Percentiles rank a stretch among this genome's conserved stretches.
These are phyloP conservation scores for Himalopsyche kuldschensis DNA, from an alignment of 2,888 invertebrate genomes.

Conservation along the genomic window DNA sequence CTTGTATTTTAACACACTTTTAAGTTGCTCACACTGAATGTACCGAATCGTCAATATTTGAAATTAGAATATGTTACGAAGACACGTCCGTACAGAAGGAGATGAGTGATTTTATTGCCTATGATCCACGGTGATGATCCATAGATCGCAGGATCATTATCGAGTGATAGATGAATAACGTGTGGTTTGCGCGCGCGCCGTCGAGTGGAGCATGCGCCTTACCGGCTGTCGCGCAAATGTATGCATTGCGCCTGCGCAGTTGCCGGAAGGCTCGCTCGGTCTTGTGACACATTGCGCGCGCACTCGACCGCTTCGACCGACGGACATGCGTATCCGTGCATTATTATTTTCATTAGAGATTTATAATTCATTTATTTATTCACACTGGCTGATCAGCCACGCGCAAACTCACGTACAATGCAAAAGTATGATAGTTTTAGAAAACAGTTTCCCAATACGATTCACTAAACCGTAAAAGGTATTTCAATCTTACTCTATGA, in stretches of 20 bases:
- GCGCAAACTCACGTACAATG: neutral
- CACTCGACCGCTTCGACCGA: conserved; percentile 18
- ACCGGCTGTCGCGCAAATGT: conserved; percentile 19
- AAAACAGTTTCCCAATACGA: neutral
- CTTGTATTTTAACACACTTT: no score
- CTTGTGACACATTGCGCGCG: conserved; percentile 16
- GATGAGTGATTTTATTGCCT: neutral
- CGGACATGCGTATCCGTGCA: conserved; percentile 13
- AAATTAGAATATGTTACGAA: neutral
- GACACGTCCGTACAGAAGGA: neutral
- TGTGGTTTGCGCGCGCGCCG: conserved; percentile 6
- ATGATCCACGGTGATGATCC: neutral
- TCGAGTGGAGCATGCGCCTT: conserved; percentile 19
- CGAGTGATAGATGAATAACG: conserved; percentile 4
- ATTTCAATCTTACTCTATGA: neutral
- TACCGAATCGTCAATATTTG: no score
- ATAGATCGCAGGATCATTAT: conserved; percentile 23
- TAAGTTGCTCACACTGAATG: no score
- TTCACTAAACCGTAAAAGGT: neutral
- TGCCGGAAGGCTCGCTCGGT: neutral
- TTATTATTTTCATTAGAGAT: neutral
- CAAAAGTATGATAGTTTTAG: neutral
- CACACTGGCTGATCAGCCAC: neutral
- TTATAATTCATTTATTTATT: neutral
- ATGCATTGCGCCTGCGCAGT: neutral